Base-by-base conservation (phyloP, 2,797 vertebrate species). In the Salarias fasciatus region DNA sequence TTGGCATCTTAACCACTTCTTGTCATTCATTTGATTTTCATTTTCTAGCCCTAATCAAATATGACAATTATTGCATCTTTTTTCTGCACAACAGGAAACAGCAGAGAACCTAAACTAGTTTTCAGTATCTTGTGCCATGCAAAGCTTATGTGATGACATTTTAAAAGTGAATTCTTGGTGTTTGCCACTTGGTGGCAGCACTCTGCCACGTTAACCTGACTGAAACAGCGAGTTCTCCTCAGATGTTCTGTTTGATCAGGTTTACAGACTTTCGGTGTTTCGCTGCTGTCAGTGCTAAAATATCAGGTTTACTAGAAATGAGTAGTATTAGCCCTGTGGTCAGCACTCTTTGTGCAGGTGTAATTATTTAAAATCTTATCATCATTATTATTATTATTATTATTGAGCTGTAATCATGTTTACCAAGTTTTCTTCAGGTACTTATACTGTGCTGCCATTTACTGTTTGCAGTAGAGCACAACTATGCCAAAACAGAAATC, bases 141-240 rank as follows among this genome's bases (percentile, higher is more conserved):
- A 36, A 55, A 49, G 8, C 11, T 29, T 31, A 12, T 37, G 7
- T 63, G 6, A 6, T 9, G 33, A 6, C 33, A 33, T 35, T 35
- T 35, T 35, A 31, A 53, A 44, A 18, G 48, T 1, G 5, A 30
- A 51, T 46, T 79, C 35, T 12, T 48, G 13, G 24, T 59, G 1
- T 63, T 56, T 12, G 51, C 88, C 91, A 89, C 82, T 53, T 43
- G 84, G 79, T 62, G 89, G 89, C 84, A 80, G 85, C 80, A 83
- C n/a, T 52, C 31, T 64, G 13, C 66, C 59, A 52, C 6, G 1
- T 54, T 37, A 62, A 50, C 46, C 14, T 35, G 9, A 35, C 33
- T 35, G 33, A 35, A 9, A 35, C 35, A 3, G 6, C 6, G 33
- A 35, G 33, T 5, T 9, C 55, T 7, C 1, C 6, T 35, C 6